A percentile compares a stretch with the other conserved stretches of the same genome.
phyloP scores from a whole-genome alignment of 1,140 invertebrate species.

The Lucilia cuprina region DNA sequence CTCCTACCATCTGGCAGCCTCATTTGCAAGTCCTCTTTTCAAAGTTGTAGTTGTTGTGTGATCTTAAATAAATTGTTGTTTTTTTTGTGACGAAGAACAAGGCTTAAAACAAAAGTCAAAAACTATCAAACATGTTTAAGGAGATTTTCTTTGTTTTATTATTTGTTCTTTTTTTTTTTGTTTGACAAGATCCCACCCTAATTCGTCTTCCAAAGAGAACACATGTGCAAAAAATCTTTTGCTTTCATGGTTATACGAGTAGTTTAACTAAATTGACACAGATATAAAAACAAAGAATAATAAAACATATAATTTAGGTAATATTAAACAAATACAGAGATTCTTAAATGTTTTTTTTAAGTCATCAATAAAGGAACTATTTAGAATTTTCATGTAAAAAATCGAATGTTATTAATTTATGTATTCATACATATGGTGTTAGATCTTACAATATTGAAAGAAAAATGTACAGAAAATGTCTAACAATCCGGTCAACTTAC shows the following conservation, averaged over 20 bases:
- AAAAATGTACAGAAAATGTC: too few species aligned
- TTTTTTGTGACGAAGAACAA: neutral
- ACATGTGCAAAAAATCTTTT: constrained; percentile 9
- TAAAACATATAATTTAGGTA: neutral
- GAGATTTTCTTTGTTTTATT: neutral
- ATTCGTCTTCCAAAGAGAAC: neutral
- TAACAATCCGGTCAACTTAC: too few species aligned
- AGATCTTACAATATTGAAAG: too few species aligned
- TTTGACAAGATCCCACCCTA: neutral
- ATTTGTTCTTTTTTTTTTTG: neutral
- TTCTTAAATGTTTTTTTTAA: neutral
- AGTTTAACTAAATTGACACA: neutral
- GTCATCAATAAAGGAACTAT: too few species aligned
- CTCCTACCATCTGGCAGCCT: too few species aligned
- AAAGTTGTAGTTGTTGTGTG: neutral
- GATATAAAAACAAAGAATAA: neutral
- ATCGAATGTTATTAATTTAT: too few species aligned
- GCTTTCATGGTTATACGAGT: neutral
- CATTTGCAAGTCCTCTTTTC: neutral
- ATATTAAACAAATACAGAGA: neutral
- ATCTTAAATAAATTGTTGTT: neutral
- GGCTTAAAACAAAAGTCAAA: neutral
- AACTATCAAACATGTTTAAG: neutral
- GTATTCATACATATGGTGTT: too few species aligned
- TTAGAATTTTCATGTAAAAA: too few species aligned